Evolutionary conservation across 2,797 vertebrate genomes (phyloP).

Genomic region (Otolemur crassicaudatus): DNA sequence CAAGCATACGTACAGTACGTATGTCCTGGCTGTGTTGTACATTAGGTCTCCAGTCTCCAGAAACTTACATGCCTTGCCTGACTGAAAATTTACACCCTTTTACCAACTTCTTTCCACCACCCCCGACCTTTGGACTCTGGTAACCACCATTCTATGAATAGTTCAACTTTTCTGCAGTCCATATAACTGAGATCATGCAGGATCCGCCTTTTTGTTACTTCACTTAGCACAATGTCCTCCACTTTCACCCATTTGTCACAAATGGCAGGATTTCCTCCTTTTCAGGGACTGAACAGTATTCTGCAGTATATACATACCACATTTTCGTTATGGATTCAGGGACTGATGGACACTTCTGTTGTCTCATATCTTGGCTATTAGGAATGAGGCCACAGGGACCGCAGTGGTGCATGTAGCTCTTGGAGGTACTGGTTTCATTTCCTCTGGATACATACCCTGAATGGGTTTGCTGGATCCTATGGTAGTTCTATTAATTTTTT

Average conservation of each 20-base stretch:
- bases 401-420: not conserved
- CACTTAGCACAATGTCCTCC: not conserved
- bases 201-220: not conserved
- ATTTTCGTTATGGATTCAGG: not conserved
- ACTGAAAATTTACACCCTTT: not conserved
- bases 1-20: not conserved
- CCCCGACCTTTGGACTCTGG: not conserved
- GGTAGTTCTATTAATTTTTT: not conserved
- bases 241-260: not conserved
- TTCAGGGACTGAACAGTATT: not conserved
- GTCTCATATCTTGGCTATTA: not conserved
- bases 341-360: not conserved
- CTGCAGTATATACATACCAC: not conserved
- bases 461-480: not conserved
- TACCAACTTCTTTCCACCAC: not conserved
- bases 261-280: not conserved
- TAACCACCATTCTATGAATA: not conserved
- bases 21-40: not conserved
- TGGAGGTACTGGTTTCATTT: not conserved
- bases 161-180: not conserved
- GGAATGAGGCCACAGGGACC: not conserved
- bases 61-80: not conserved
- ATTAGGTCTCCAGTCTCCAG: not conserved
- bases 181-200: not conserved
- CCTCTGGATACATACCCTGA: not conserved